Conservation (phyloP, 2,888 invertebrate genomes). For the Liopterus haemorrhoidalis region DNA sequence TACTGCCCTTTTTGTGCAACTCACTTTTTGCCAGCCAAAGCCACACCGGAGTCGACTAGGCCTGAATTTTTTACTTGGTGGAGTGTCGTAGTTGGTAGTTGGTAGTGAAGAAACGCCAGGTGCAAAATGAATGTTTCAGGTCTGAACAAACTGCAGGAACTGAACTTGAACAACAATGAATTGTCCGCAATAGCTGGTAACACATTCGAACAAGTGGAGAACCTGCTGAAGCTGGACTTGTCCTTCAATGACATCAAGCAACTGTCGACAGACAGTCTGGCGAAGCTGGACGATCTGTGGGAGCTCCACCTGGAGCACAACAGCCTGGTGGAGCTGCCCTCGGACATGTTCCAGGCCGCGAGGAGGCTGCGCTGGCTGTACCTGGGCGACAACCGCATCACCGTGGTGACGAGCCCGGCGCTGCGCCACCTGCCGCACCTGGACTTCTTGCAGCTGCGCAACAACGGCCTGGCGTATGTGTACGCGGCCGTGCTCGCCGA, state of each 20-base stretch:
- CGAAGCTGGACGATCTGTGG: conserved; percentile 6
- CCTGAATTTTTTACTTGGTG: no score
- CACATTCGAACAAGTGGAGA: conserved; percentile 4
- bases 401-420: conserved; percentile 18
- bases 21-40: no score
- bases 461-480: no score
- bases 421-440: conserved; percentile 26
- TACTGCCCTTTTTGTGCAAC: no score
- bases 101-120: no score
- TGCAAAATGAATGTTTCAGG: no score
- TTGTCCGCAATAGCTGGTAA: conserved; percentile 19
- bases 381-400: conserved; percentile 29
- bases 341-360: conserved; percentile 24
- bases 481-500: conserved; percentile 25
- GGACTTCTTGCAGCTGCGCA: conserved; percentile 28
- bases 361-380: conserved; percentile 26
- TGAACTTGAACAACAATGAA: conserved; percentile 32
- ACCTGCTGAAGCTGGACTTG: conserved; percentile 12
- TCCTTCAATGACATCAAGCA: conserved; percentile 9
- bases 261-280: conserved; percentile 1
- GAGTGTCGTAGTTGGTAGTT: no score
- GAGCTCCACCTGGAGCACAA: conserved; percentile 32
- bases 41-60: no score
- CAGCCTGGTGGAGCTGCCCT: conserved; percentile 24
- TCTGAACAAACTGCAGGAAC: no score